Evolutionary conservation across 2,113 vertebrate genomes (phyloP).

Genomic region (Callipepla californica): DNA sequence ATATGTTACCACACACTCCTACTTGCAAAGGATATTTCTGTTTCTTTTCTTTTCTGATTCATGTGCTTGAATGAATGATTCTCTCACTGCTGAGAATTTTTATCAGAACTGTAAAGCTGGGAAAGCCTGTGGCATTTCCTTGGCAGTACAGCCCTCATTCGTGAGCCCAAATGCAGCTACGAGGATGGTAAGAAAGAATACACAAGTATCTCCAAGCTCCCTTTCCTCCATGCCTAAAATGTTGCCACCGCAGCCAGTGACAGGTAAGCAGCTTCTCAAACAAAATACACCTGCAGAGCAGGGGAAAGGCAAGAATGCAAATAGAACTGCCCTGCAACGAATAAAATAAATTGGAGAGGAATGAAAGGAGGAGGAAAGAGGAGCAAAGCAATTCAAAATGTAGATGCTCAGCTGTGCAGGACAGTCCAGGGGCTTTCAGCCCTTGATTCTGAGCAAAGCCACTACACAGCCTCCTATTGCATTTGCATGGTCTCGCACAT

Average conservation of each 20-base stretch:
- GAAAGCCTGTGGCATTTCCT: constrained; percentile 3
- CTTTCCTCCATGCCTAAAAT: neutral
- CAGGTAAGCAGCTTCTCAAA: neutral
- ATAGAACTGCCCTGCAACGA: fast-evolving
- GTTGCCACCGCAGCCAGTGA: neutral
- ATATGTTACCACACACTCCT: neutral
- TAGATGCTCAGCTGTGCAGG: neutral
- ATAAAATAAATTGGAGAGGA: neutral
- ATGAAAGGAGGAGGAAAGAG: neutral
- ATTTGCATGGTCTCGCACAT: fast-evolving
- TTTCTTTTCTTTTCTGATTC: constrained; percentile 34
- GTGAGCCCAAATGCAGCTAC: fast-evolving
- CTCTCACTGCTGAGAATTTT: constrained; percentile 11
- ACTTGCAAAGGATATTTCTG: constrained; percentile 23
- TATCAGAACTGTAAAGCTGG: constrained; percentile 17
- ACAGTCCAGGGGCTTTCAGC: neutral
- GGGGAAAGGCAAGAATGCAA: neutral
- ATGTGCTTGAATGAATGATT: neutral
- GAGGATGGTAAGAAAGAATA: neutral
- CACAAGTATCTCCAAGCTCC: neutral
- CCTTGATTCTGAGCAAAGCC: too few species aligned
- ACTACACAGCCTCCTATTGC: fast-evolving
- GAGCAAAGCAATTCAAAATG: neutral
- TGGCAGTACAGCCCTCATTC: neutral
- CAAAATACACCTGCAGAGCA: neutral